Evolutionary conservation across 1,140 invertebrate genomes (phyloP).

Genomic region (Zaprionus nigranus): DNA sequence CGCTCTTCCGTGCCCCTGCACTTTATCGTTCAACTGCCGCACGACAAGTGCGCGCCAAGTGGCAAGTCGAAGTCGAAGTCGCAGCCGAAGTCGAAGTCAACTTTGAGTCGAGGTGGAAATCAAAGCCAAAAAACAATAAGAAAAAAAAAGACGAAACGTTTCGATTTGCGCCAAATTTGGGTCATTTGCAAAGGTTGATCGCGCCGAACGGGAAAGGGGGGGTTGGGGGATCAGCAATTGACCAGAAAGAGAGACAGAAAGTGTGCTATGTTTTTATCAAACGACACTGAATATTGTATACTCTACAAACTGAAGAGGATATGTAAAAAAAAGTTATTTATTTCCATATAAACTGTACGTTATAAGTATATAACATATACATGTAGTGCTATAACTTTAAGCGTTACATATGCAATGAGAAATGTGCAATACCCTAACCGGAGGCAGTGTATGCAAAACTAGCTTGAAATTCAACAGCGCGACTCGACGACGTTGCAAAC

Average conservation of each 20-base stretch:
- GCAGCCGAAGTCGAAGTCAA: conserved; percentile 17
- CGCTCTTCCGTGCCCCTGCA: neutral
- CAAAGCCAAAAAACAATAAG: conserved; percentile 1
- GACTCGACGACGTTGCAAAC: conserved; percentile 39
- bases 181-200: conserved; percentile 69
- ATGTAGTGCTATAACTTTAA: neutral
- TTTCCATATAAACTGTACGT: no score
- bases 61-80: conserved; percentile 37
- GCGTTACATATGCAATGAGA: neutral
- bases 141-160: conserved; percentile 35
- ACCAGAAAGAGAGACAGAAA: conserved; percentile 34
- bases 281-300: neutral
- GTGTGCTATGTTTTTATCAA: neutral
- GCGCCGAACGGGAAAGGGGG: conserved; percentile 21
- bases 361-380: no score
- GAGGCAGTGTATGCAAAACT: conserved; percentile 1
- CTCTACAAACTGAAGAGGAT: neutral
- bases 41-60: conserved; percentile 59
- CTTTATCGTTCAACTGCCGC: conserved; percentile 32
- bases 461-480: conserved; percentile 22
- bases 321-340: neutral
- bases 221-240: conserved; percentile 21
- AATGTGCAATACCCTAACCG: neutral
- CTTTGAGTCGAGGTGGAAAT: conserved; percentile 1
- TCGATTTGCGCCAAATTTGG: conserved; percentile 61